Evolutionary conservation across 2,888 invertebrate genomes (phyloP).

Genomic region (Drosophila mimetica): DNA sequence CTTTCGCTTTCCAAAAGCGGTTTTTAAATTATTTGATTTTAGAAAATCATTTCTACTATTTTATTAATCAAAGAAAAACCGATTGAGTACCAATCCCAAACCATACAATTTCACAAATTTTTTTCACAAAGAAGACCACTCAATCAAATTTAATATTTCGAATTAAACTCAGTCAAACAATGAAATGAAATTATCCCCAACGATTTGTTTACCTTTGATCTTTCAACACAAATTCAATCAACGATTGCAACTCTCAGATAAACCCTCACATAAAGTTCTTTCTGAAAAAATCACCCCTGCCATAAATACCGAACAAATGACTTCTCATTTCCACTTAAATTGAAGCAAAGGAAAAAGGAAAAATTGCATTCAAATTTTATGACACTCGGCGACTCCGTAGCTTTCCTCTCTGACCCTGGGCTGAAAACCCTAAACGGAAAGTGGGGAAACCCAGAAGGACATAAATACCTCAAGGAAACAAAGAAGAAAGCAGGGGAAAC

Average conservation of each 20-base stretch:
- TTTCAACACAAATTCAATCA: conserved; percentile 26
- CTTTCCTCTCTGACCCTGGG: conserved; percentile 53
- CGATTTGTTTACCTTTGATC: conserved; percentile 42
- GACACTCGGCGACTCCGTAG: conserved; percentile 31
- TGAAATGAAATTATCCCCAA: conserved; percentile 13
- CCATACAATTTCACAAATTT: neutral
- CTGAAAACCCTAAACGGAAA: conserved; percentile 30
- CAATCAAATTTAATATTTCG: neutral
- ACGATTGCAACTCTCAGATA: conserved; percentile 1
- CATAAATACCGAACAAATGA: conserved; percentile 58
- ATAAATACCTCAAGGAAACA: conserved; percentile 64
- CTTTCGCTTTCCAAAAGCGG: too few relatives aligned
- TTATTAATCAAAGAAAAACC: neutral
- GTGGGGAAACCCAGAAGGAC: conserved; percentile 20
- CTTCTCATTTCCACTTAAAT: conserved; percentile 62
- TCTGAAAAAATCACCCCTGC: conserved; percentile 4
- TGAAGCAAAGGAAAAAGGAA: conserved; percentile 35
- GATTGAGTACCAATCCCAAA: neutral
- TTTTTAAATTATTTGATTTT: too few relatives aligned
- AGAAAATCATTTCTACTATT: too few relatives aligned
- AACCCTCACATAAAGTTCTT: conserved; percentile 33
- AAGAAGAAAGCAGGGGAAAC: conserved; percentile 4
- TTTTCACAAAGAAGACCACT: neutral
- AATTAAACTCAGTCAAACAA: conserved; percentile 7
- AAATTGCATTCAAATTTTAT: conserved; percentile 67